These are phyloP conservation scores for Lasioglossum pauxillum DNA, from an alignment of 2,888 invertebrate species.

Conservation along the genomic window DNA sequence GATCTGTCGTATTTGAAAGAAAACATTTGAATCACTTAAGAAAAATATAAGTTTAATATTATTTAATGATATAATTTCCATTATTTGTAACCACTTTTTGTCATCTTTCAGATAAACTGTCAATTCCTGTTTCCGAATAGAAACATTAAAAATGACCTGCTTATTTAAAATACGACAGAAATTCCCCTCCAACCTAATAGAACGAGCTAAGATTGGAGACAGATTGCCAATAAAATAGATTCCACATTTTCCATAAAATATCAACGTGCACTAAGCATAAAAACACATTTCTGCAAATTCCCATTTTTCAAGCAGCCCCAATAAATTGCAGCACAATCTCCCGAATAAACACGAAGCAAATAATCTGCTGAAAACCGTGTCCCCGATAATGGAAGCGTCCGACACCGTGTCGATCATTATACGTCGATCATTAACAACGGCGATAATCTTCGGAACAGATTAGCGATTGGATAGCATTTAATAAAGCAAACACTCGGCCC, in stretches of 20 bases:
- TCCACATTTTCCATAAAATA: not conserved
- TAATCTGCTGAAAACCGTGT: not conserved
- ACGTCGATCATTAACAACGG: not conserved
- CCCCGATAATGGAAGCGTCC: not conserved
- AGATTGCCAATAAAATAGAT: not conserved
- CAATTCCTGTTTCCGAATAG: no score
- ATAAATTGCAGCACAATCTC: not conserved
- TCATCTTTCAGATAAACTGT: no score
- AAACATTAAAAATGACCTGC: no score
- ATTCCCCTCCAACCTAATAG: not conserved
- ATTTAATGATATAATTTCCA: no score
- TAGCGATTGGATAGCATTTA: conserved; percentile 43
- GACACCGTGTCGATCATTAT: not conserved
- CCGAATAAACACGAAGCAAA: not conserved
- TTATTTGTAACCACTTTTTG: no score
- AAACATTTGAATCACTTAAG: no score
- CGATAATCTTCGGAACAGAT: conserved; percentile 5
- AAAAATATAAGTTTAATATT: no score
- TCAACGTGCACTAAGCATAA: not conserved
- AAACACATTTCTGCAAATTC: not conserved
- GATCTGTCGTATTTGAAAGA: no score
- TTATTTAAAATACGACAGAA: no score
- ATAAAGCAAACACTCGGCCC: conserved; percentile 73
- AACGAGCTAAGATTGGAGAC: not conserved
- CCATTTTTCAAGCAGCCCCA: not conserved